phyloP scores from a whole-genome alignment of 2,888 invertebrate species.

The Chloroclysta siterata region DNA sequence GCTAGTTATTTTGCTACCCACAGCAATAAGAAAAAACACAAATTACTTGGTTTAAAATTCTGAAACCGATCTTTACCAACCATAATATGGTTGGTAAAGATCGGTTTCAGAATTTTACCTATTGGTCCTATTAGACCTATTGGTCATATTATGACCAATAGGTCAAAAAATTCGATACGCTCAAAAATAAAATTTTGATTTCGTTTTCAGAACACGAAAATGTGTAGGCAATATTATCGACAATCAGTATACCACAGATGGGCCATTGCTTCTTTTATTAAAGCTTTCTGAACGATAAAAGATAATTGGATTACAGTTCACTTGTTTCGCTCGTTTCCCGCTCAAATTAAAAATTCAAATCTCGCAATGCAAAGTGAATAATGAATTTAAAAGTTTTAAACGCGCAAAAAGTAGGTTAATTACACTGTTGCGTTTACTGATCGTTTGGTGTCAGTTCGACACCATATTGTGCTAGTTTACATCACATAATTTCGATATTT shows the following conservation, averaged over 20 bases:
- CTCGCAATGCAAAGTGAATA: constrained; percentile 23
- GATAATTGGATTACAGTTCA: constrained; percentile 49
- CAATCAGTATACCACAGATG: constrained; percentile 36
- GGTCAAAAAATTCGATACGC: too few relatives aligned
- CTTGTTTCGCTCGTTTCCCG: constrained; percentile 34
- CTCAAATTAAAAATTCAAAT: constrained; percentile 35
- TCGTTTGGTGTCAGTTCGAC: neutral
- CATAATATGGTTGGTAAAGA: too few relatives aligned
- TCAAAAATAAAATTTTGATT: constrained; percentile 31
- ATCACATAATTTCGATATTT: too few relatives aligned
- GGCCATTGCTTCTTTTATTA: constrained; percentile 36
- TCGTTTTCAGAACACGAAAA: constrained; percentile 34
- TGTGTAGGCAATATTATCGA: constrained; percentile 36
- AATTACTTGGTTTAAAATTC: too few relatives aligned
- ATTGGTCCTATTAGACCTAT: too few relatives aligned
- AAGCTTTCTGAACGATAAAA: constrained; percentile 44
- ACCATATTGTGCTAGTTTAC: neutral
- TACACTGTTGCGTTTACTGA: neutral
- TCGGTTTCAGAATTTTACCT: too few relatives aligned
- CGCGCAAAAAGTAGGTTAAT: constrained; percentile 27
- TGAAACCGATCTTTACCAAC: too few relatives aligned
- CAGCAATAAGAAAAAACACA: too few relatives aligned
- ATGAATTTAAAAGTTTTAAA: constrained; percentile 21
- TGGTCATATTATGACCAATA: too few relatives aligned
- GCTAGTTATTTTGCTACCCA: too few relatives aligned